Percentiles rank a stretch among this genome's conserved stretches.
Evolutionary conservation across 2,113 vertebrate species (phyloP).

Genomic region (Apteryx mantelli): DNA sequence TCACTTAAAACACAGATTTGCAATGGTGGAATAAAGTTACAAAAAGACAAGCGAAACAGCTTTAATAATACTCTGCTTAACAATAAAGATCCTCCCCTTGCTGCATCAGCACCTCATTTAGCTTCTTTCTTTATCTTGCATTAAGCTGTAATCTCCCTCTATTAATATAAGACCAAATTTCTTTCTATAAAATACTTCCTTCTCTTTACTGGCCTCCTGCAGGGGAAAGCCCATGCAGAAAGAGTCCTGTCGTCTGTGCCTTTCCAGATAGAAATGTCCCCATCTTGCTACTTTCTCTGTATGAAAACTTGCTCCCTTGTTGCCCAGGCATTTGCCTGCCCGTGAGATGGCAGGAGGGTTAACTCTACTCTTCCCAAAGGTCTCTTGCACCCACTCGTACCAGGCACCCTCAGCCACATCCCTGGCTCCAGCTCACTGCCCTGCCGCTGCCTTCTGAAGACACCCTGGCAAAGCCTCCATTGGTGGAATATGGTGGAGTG

Average conservation of each 20-base stretch:
- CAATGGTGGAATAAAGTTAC: slow-evolving; percentile 16
- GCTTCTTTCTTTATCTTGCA: slow-evolving; percentile 10
- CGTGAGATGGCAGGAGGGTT: neutral
- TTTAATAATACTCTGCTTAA: slow-evolving; percentile 26
- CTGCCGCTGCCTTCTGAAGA: neutral
- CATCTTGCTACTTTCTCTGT: neutral
- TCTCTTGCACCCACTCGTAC: neutral
- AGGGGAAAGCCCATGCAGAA: neutral
- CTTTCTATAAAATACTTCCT: neutral
- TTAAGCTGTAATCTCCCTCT: slow-evolving; percentile 18
- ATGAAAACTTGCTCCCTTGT: neutral
- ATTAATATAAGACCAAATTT: neutral
- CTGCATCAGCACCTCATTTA: neutral
- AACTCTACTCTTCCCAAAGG: neutral
- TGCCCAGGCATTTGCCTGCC: neutral
- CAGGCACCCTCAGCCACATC: neutral
- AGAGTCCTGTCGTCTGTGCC: neutral
- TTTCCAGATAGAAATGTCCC: neutral
- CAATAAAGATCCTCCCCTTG: neutral
- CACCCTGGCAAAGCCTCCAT: neutral
- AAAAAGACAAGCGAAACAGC: neutral
- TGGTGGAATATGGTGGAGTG: too few species aligned
- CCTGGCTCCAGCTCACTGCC: neutral
- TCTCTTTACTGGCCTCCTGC: neutral
- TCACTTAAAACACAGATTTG: slow-evolving; percentile 38